Evolutionary conservation across 2,113 vertebrate genomes (phyloP).

Genomic region (Sinocyclocheilus maitianheensis): DNA sequence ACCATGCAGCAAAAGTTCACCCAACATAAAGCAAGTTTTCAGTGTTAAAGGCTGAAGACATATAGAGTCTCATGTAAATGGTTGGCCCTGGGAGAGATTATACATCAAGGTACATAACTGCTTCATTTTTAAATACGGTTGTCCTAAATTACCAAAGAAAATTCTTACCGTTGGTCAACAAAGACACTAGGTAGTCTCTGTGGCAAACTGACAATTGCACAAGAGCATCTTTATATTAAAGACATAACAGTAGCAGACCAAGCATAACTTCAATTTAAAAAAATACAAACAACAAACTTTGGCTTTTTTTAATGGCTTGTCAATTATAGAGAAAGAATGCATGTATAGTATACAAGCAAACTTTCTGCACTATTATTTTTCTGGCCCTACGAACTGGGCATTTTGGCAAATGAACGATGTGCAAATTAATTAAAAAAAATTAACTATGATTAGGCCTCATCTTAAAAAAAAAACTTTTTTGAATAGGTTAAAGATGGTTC

Average conservation of each 20-base stretch:
- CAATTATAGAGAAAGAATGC: neutral
- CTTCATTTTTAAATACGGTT: neutral
- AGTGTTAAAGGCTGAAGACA: constrained; percentile 24
- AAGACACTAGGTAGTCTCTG: neutral
- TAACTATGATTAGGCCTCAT: neutral
- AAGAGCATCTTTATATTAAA: constrained; percentile 2
- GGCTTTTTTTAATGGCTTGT: constrained; percentile 36
- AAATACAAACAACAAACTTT: constrained; percentile 25
- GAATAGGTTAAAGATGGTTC: neutral
- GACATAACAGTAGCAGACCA: constrained; percentile 7
- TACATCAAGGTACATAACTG: neutral
- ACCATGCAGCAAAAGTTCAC: constrained; percentile 58
- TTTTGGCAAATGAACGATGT: constrained; percentile 12
- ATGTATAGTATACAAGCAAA: neutral
- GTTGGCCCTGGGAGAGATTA: constrained; percentile 14
- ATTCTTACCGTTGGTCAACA: neutral
- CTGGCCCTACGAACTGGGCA: neutral
- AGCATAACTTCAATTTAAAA: neutral
- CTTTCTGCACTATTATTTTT: neutral
- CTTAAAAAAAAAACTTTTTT: neutral
- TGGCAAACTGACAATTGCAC: neutral
- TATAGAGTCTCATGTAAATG: constrained; percentile 16
- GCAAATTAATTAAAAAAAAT: neutral
- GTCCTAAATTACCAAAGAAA: neutral
- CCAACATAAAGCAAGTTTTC: constrained; percentile 15